Evolutionary conservation across 37 sponge, comb jelly and placozoan genomes (phyloP), one percentile per base, ranked within the genome.

Genomic region (Halichondria panicea): DNA sequence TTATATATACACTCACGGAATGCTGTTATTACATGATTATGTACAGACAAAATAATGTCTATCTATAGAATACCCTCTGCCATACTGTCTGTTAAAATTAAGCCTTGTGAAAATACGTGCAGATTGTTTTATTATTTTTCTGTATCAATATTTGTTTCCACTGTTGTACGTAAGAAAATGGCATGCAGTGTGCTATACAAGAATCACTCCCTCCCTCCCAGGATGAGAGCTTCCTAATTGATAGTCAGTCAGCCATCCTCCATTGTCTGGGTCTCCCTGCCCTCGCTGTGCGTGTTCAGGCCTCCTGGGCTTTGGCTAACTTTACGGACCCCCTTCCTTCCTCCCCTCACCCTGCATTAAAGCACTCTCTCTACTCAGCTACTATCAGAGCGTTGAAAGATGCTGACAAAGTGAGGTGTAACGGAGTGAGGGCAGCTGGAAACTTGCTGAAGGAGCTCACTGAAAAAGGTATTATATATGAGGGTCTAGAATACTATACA

Each of bases 281-380:
- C 55, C 30, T 63, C 9, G 24, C 60, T 0, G 69, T 86, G 15
- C 56, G 86, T 8, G 71, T 79, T 36, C 86, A 86, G 38, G 79
- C 86, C 19, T 71, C 80, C 32, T 86, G 86, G 86, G 72, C 86
- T 13, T 60, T 86, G 28, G 86, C 68, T 6, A 86, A 86, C 61
- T 57, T 86, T 18, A 72, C 74, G 42, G 86, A 86, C 61, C 32
- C 44, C 52, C 38, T 85, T 7, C 19, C 54, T 33, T n/a, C 37
- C 43, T 37, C 50, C 25, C 53, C 52, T 8, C 65, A 27, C 4
- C 78, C 63, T 8, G 43, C 53, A 18, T 53, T 70, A 19, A 3
- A 46, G 39, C 48, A 37, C 25, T 12, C 68, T 4, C 79, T 86
- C 54, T 66, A 18, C n/a, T 34, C 31, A 34, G 63, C 68, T 31